phyloP scores from a whole-genome alignment of 2,113 vertebrate species.

The Etia nguti region DNA sequence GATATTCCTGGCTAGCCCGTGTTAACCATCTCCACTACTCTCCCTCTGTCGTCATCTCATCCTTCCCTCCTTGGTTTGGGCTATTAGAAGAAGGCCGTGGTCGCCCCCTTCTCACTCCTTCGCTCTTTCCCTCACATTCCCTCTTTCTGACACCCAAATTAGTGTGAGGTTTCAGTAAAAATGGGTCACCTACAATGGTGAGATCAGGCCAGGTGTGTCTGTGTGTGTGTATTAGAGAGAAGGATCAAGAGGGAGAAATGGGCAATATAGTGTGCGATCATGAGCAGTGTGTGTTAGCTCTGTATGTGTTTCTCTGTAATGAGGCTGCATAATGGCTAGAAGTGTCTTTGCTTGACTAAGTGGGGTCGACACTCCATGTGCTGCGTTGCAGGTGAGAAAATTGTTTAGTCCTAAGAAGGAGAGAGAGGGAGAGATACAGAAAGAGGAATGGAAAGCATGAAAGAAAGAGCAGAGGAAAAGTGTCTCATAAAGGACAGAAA shows the following conservation, averaged over 20 bases:
- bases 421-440: not conserved
- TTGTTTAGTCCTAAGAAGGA: slow-evolving; percentile 1
- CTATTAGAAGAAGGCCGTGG: slow-evolving; percentile 45
- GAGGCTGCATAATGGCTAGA: slow-evolving; percentile 14
- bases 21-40: slow-evolving; percentile 33
- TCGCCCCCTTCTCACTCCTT: slow-evolving; percentile 12
- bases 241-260: not conserved
- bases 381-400: slow-evolving; percentile 15
- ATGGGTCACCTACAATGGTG: slow-evolving; percentile 60
- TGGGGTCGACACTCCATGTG: slow-evolving; percentile 10
- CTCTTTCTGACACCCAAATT: slow-evolving; percentile 65
- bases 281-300: not conserved
- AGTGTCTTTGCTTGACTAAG: slow-evolving; percentile 22
- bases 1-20: slow-evolving; percentile 65
- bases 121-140: slow-evolving; percentile 31
- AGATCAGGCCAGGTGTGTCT: slow-evolving; percentile 42
- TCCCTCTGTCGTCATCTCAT: slow-evolving; percentile 8
- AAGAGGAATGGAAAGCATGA: not conserved
- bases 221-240: not conserved
- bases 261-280: slow-evolving; percentile 15
- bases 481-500: slow-evolving; percentile 35
- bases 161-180: slow-evolving; percentile 57
- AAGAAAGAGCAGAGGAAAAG: not conserved
- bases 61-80: slow-evolving; percentile 11
- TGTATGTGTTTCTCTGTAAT: slow-evolving; percentile 34